phyloP scores from a whole-genome alignment of 2,797 vertebrate species.

The Pangasius djambal region DNA sequence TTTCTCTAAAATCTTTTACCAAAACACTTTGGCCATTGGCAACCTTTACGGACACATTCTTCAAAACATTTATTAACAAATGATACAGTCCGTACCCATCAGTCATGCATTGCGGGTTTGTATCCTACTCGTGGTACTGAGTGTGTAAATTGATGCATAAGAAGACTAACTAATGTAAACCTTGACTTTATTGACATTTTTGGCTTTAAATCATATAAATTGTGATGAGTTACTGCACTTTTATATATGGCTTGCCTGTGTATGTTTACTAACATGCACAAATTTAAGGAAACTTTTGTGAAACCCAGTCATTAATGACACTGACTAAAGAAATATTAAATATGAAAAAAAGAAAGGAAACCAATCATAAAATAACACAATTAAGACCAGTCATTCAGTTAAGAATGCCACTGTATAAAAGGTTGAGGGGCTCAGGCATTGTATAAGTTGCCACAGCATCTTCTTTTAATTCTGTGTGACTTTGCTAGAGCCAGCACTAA shows the following conservation, averaged over 20 bases:
- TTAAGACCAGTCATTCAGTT: neutral
- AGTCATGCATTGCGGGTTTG: neutral
- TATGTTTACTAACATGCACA: neutral
- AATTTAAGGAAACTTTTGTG: neutral
- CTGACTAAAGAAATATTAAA: neutral
- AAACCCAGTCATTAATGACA: neutral
- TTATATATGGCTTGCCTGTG: neutral
- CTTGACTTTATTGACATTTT: too few species aligned
- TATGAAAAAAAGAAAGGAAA: neutral
- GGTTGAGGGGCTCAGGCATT: neutral
- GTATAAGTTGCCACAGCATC: neutral
- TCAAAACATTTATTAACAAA: constrained; percentile 28
- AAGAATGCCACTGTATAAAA: neutral
- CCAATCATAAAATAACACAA: neutral
- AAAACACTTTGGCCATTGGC: neutral
- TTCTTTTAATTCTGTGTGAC: neutral
- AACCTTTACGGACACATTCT: neutral
- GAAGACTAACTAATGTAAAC: neutral
- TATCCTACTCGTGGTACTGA: neutral
- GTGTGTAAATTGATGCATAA: neutral
- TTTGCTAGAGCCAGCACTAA: neutral
- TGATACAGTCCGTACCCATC: neutral
- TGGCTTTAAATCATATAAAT: neutral
- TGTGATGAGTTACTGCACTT: neutral
- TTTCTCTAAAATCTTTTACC: neutral